Evolutionary conservation across 2,888 invertebrate species (phyloP).

Genomic region (Scaptomyza cyrtandrae): DNA sequence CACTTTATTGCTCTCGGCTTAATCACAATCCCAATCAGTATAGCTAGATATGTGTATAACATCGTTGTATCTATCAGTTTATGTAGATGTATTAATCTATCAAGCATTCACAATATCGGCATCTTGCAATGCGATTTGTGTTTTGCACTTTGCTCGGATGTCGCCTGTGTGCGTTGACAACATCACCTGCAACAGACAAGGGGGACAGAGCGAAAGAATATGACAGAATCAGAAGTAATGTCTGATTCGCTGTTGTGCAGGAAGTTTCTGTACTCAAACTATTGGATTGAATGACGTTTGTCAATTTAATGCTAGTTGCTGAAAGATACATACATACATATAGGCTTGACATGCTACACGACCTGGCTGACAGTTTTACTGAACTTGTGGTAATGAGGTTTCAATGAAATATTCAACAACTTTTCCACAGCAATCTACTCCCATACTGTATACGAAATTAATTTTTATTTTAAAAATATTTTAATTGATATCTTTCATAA

Average conservation of each 20-base stretch:
- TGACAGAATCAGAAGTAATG: neutral
- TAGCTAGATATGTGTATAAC: neutral
- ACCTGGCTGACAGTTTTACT: slow-evolving; percentile 31
- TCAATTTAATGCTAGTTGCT: slow-evolving; percentile 60
- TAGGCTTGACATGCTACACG: neutral
- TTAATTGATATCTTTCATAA: slow-evolving; percentile 42
- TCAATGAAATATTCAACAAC: slow-evolving; percentile 30
- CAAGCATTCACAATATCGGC: slow-evolving; percentile 33
- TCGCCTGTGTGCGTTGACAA: slow-evolving; percentile 13
- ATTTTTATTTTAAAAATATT: neutral
- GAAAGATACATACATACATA: slow-evolving; percentile 8
- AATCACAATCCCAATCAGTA: neutral
- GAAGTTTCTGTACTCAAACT: slow-evolving; percentile 28
- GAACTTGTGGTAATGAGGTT: slow-evolving; percentile 40
- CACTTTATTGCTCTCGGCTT: neutral
- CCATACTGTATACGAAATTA: neutral
- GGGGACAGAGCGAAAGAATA: neutral
- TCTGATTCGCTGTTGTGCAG: slow-evolving; percentile 1
- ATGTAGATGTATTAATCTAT: neutral
- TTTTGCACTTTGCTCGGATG: slow-evolving; percentile 36
- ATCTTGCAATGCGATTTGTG: slow-evolving; percentile 47
- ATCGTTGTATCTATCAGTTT: neutral
- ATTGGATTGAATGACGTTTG: slow-evolving; percentile 59
- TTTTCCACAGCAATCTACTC: slow-evolving; percentile 6
- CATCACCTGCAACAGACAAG: slow-evolving; percentile 8